phyloP scores from a whole-genome alignment of 2,113 vertebrate species.

The Machaerirhynchus nigripectus region DNA sequence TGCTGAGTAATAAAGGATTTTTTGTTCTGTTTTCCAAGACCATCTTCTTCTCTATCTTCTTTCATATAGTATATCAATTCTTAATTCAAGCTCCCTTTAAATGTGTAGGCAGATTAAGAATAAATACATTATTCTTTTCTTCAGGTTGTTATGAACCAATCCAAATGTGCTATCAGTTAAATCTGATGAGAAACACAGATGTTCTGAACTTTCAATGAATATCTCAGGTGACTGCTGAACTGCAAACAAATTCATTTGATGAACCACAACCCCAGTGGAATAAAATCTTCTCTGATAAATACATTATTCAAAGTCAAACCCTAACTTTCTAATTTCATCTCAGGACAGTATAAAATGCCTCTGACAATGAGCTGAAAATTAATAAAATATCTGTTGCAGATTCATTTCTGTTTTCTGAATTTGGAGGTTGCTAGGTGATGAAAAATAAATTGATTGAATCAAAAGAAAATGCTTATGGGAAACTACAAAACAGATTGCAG shows the following conservation, averaged over 20 bases:
- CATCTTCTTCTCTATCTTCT: not conserved
- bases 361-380: constrained; percentile 20
- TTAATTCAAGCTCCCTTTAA: not conserved
- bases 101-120: not conserved
- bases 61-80: not conserved
- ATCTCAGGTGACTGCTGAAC: not conserved
- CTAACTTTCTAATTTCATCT: constrained; percentile 16
- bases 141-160: not conserved
- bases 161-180: not conserved
- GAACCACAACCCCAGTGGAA: not conserved
- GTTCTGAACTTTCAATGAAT: not conserved
- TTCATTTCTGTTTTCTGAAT: constrained; percentile 7
- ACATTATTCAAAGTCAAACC: constrained; percentile 33
- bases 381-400: constrained; percentile 32
- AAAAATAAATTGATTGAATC: constrained; percentile 41
- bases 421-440: constrained; percentile 40
- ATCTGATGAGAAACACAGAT: constrained; percentile 12
- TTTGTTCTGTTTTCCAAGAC: not conserved
- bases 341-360: not conserved
- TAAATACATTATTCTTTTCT: not conserved
- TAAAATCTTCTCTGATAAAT: constrained; percentile 17
- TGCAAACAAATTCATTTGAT: constrained; percentile 19
- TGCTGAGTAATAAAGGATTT: not conserved
- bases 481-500: not conserved
- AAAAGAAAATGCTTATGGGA: constrained; percentile 9